These are phyloP conservation scores for Forbesichthys agassizii DNA, from an alignment of 2,113 vertebrate genomes.

Conservation along the genomic window DNA sequence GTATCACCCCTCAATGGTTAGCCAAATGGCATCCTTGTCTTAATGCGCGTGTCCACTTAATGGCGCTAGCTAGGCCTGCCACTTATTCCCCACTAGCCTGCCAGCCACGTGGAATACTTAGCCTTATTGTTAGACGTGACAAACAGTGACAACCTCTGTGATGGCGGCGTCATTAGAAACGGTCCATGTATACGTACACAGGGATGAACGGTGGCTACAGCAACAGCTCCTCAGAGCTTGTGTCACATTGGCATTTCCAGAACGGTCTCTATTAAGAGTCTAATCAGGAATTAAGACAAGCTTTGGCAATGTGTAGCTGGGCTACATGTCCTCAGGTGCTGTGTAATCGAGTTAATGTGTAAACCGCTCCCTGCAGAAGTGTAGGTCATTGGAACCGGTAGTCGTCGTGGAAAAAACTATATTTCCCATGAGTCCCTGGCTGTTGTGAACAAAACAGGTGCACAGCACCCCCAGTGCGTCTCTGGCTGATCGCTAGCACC, in stretches of 20 bases:
- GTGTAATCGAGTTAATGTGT: constrained; percentile 60
- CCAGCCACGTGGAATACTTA: constrained; percentile 38
- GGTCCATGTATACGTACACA: constrained; percentile 2
- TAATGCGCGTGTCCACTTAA: constrained; percentile 55
- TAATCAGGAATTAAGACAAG: constrained; percentile 50
- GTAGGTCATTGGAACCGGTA: constrained; percentile 36
- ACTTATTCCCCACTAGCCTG: constrained; percentile 41
- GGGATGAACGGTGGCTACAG: constrained; percentile 19
- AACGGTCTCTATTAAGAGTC: constrained; percentile 31
- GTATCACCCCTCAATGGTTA: constrained; percentile 46
- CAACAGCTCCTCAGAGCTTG: constrained; percentile 10
- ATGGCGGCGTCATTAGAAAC: constrained; percentile 25
- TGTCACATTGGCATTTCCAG: constrained; percentile 8
- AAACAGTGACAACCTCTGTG: constrained; percentile 38
- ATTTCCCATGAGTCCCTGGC: constrained; percentile 61
- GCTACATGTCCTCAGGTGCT: constrained; percentile 63
- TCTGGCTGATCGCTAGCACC: constrained; percentile 55
- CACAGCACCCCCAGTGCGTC: constrained; percentile 54
- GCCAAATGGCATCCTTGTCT: constrained; percentile 59
- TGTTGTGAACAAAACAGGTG: constrained; percentile 52
- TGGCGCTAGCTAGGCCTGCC: constrained; percentile 41
- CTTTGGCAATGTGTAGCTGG: constrained; percentile 32
- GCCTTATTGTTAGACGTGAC: constrained; percentile 27
- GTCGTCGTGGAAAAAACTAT: constrained; percentile 57
- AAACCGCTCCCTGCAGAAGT: constrained; percentile 40